These are phyloP conservation scores for Hydropsyche betteni DNA, from an alignment of 2,888 invertebrate genomes.

Conservation along the genomic window DNA sequence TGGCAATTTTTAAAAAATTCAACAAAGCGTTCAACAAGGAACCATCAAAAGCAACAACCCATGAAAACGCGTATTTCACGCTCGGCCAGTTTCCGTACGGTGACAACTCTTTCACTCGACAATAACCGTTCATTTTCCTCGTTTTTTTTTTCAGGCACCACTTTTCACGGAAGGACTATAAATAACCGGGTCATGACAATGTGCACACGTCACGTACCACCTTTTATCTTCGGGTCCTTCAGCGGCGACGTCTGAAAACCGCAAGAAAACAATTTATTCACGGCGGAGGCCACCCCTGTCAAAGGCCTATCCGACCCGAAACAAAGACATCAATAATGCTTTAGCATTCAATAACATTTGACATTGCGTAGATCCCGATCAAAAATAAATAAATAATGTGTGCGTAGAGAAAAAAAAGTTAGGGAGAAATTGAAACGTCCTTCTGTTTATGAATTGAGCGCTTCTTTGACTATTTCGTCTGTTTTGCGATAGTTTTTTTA, in stretches of 20 bases:
- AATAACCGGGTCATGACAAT: not conserved
- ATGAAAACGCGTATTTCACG: no score
- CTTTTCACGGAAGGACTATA: not conserved
- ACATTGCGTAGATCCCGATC: not conserved
- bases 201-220: constrained; percentile 16
- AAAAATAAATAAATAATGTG: no score
- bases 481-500: no score
- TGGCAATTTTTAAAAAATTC: no score
- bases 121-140: no score
- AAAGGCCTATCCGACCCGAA: constrained; percentile 25
- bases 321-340: constrained; percentile 31
- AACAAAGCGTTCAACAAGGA: no score
- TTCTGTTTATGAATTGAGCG: not conserved
- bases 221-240: not conserved
- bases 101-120: no score
- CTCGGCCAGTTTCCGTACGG: no score
- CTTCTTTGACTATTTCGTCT: no score
- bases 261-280: constrained; percentile 25
- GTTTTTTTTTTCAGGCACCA: no score
- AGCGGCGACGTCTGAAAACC: not conserved
- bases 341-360: constrained; percentile 20
- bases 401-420: no score
- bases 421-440: not conserved
- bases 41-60: no score
- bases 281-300: constrained; percentile 13